Conservation (phyloP, 2,113 vertebrate species). For the Megaceryle torquata region DNA sequence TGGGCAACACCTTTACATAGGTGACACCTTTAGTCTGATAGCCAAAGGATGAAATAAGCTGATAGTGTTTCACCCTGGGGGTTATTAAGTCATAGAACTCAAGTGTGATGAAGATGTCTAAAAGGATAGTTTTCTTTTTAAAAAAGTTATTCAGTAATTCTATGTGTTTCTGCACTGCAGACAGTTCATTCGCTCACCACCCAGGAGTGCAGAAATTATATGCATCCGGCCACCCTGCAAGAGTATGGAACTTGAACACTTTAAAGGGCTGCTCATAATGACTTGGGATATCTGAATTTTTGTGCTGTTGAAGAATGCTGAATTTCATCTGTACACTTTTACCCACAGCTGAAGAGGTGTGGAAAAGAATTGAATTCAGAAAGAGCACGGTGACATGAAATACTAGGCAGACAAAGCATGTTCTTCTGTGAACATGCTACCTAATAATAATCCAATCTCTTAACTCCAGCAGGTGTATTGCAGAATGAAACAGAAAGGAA, state of each 20-base stretch:
- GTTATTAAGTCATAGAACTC: rapidly evolving
- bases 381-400: background rate
- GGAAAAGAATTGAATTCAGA: background rate
- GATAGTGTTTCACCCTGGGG: background rate
- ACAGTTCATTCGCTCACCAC: background rate
- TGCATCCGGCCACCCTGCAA: rapidly evolving
- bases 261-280: background rate
- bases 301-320: background rate
- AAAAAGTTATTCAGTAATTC: background rate
- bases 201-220: background rate
- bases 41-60: background rate
- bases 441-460: background rate
- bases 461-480: background rate
- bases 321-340: background rate
- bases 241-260: background rate
- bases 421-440: background rate
- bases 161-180: background rate
- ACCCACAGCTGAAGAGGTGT: background rate
- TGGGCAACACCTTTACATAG: background rate
- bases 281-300: background rate
- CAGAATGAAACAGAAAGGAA: background rate
- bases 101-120: background rate
- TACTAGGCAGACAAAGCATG: background rate
- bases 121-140: background rate
- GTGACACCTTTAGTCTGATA: background rate